These are phyloP conservation scores for Cerastis rubricosa DNA, from an alignment of 2,888 invertebrate genomes.

Conservation along the genomic window DNA sequence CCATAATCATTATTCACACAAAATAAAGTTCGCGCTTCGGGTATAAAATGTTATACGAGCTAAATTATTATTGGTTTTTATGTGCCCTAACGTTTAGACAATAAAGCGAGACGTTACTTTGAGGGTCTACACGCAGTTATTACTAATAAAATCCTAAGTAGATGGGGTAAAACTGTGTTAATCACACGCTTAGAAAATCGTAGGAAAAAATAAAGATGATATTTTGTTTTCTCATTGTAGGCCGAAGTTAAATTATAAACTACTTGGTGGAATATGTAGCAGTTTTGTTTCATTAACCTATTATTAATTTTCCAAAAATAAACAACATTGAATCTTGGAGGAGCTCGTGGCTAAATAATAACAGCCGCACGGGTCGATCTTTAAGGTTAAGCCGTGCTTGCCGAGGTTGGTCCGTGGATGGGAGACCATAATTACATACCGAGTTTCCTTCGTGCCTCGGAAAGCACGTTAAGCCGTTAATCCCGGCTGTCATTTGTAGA, in stretches of 20 bases:
- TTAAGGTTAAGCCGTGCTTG: too few species aligned
- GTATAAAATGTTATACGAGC: conserved; percentile 48
- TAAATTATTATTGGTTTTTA: conserved; percentile 58
- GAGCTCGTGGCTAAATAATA: too few species aligned
- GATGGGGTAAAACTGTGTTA: conserved; percentile 6
- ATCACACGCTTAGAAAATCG: neutral
- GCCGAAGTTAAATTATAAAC: neutral
- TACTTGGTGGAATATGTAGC: neutral
- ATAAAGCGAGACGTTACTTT: conserved; percentile 54
- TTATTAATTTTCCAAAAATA: neutral
- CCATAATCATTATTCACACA: conserved; percentile 43
- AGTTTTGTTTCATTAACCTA: neutral
- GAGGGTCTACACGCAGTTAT: conserved; percentile 56
- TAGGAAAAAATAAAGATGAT: neutral
- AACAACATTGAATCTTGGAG: too few species aligned
- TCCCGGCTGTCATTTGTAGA: too few species aligned
- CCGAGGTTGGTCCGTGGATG: too few species aligned
- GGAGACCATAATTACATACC: too few species aligned
- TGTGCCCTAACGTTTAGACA: conserved; percentile 34
- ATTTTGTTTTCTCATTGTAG: neutral
- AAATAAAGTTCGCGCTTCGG: conserved; percentile 25
- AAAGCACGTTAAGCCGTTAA: too few species aligned
- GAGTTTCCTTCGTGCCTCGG: too few species aligned
- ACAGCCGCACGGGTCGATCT: too few species aligned
- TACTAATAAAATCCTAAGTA: conserved; percentile 61